Base-by-base conservation (phyloP, 2,888 invertebrate species). In the Loripinus fragilis region DNA sequence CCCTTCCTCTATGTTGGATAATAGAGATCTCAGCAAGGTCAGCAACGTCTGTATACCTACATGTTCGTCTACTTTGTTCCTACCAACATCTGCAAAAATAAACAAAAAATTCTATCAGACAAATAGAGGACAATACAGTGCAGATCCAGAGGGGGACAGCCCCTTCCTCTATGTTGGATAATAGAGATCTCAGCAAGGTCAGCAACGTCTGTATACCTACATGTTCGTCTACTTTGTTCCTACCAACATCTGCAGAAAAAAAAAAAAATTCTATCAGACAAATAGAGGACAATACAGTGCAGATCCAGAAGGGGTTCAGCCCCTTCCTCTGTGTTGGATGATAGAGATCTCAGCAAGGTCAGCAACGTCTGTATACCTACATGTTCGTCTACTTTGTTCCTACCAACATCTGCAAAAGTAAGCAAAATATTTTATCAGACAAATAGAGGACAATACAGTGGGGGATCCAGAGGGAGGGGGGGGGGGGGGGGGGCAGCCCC, bases 331-430 rank as follows among this genome's bases (percentile, higher is more conserved):
- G 79, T 85, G 52, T 81, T 88, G 41, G 85, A 87, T 15, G 91
- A 83, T 48, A 90, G 85, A 30, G 88, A 86, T 71, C 87, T 81
- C 66, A 93, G 82, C 50, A 93, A 83, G 12, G 88, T 86, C 38
- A 93, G 78, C 68, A 93, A 85, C 23, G 76, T 84, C 23, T 78
- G 64, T 38, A 89, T 85, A 10, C 93, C 93, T 78, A 91, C 81
- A 35, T 88, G 83, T n/a, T 91, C 90, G 88, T 87, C 94, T 91
- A 93, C 94, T 90, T 83, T 91, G 85, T 77, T 88, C 71, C 94
- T 88, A 28, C 92, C 94, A 45, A 81, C 78, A 87, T 94, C 94
- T 94, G 87, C 23, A 88, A 88, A 55, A 80, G 28, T 50, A 50
- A n/a, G n/a, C n/a, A n/a, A n/a, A n/a, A n/a, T n/a, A n/a, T n/a